phyloP scores from a whole-genome alignment of 2,888 invertebrate species.

The Strigamia maritima region DNA sequence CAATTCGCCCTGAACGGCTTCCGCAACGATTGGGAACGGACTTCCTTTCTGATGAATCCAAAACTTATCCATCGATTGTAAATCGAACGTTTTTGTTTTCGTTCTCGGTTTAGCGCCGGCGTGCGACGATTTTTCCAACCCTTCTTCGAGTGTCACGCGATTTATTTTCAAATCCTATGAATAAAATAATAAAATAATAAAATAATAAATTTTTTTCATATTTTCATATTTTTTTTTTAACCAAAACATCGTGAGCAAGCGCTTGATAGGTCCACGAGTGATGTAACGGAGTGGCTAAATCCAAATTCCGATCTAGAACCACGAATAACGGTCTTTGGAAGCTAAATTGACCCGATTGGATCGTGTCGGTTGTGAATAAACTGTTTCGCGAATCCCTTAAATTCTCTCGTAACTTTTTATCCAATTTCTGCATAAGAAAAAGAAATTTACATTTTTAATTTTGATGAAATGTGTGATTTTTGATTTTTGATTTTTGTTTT shows the following conservation, averaged over 20 bases:
- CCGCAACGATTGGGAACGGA: conserved; percentile 74
- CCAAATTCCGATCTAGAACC: conserved; percentile 87
- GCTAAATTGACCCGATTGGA: conserved; percentile 64
- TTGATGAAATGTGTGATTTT: conserved; percentile 17
- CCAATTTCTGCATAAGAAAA: conserved; percentile 63
- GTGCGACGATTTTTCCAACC: conserved; percentile 47
- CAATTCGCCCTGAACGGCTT: conserved; percentile 96
- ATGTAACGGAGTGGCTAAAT: conserved; percentile 95
- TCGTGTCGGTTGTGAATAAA: conserved; percentile 82
- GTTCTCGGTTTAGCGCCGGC: conserved; percentile 49
- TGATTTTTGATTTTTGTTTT: background rate
- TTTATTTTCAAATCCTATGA: conserved; percentile 76
- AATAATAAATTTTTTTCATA: background rate
- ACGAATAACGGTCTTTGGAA: conserved; percentile 92
- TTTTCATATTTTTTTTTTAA: conserved; percentile 42
- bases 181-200: background rate
- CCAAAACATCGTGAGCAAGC: conserved; percentile 87
- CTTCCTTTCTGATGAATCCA: conserved; percentile 91
- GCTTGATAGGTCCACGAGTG: conserved; percentile 99
- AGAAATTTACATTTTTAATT: conserved; percentile 8
- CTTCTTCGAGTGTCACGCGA: conserved; percentile 70
- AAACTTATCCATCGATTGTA: conserved; percentile 83
- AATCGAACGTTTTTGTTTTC: conserved; percentile 83
- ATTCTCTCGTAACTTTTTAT: conserved; percentile 95
- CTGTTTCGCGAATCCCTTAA: conserved; percentile 94